Conservation (phyloP, 2,113 vertebrate genomes). For the Motacilla alba region DNA sequence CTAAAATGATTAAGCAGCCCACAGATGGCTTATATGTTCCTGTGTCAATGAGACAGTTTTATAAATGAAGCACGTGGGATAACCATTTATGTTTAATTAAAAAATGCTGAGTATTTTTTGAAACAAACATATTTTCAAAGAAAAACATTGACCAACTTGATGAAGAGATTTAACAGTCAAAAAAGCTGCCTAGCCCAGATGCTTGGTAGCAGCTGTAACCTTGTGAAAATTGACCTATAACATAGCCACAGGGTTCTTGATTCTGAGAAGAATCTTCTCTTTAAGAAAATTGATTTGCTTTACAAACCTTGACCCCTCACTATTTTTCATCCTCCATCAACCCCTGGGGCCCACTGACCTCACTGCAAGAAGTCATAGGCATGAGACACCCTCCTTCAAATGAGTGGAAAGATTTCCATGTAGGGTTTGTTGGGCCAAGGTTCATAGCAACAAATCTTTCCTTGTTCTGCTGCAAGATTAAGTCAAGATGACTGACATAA, state of each 20-base stretch:
- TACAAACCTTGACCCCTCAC: conserved; percentile 45
- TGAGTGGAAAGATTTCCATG: conserved; percentile 20
- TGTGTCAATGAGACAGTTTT: conserved; percentile 29
- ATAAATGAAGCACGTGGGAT: conserved; percentile 21
- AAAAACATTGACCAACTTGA: background rate
- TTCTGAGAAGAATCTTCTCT: conserved; percentile 60
- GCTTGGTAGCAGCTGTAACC: conserved; percentile 56
- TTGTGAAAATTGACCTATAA: conserved; percentile 64
- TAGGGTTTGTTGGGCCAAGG: conserved; percentile 41
- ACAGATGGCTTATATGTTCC: conserved; percentile 42
- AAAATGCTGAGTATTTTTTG: background rate
- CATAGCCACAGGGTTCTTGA: conserved; percentile 60
- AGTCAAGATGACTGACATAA: conserved; percentile 62
- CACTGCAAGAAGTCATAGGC: conserved; percentile 8
- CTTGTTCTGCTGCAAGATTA: conserved; percentile 49
- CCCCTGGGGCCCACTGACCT: conserved; percentile 55
- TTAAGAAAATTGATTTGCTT: conserved; percentile 66
- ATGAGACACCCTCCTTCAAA: background rate
- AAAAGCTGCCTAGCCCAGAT: conserved; percentile 25
- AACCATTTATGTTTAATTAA: background rate
- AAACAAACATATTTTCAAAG: conserved; percentile 11
- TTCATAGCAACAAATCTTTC: conserved; percentile 50
- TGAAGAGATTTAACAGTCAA: conserved; percentile 16
- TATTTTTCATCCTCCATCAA: conserved; percentile 57
- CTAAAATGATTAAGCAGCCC: conserved; percentile 1